Conservation (phyloP, 2,797 vertebrate genomes). For the Poeciliopsis infans region DNA sequence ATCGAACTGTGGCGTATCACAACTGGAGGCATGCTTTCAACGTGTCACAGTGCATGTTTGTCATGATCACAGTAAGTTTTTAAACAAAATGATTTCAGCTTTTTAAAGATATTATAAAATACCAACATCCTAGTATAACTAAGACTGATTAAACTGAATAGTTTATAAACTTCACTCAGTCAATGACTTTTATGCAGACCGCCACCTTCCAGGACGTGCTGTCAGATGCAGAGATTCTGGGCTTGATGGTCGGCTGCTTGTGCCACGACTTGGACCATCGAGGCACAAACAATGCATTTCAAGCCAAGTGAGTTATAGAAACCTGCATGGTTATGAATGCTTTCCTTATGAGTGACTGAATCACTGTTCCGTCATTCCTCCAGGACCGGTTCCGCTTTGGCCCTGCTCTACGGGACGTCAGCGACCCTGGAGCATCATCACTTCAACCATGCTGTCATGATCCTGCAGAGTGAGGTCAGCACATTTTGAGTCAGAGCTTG, state of each 20-base stretch:
- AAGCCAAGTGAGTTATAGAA: conserved; percentile 79
- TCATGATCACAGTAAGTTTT: conserved; percentile 82
- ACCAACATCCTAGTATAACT: no score
- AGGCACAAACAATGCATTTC: conserved; percentile 86
- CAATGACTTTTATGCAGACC: conserved; percentile 62
- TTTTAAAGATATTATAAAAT: no score
- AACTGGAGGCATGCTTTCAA: conserved; percentile 87
- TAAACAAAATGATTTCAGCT: background rate
- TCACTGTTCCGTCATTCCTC: conserved; percentile 27
- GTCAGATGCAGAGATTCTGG: conserved; percentile 81
- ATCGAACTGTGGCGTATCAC: conserved; percentile 84
- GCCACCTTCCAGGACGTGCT: conserved; percentile 81
- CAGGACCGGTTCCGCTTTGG: conserved; percentile 84
- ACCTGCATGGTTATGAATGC: background rate
- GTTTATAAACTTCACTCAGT: background rate
- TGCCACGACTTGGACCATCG: conserved; percentile 85
- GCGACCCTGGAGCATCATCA: conserved; percentile 86
- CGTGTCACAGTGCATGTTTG: conserved; percentile 85
- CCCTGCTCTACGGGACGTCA: conserved; percentile 83
- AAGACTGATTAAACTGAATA: background rate
- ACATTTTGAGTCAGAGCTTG: background rate
- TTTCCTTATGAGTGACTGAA: background rate
- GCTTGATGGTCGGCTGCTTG: conserved; percentile 84
- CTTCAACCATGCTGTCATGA: conserved; percentile 87
- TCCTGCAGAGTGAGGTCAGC: conserved; percentile 85